phyloP scores from a whole-genome alignment of 1,140 invertebrate species.

The Scaptomyza graminum region DNA sequence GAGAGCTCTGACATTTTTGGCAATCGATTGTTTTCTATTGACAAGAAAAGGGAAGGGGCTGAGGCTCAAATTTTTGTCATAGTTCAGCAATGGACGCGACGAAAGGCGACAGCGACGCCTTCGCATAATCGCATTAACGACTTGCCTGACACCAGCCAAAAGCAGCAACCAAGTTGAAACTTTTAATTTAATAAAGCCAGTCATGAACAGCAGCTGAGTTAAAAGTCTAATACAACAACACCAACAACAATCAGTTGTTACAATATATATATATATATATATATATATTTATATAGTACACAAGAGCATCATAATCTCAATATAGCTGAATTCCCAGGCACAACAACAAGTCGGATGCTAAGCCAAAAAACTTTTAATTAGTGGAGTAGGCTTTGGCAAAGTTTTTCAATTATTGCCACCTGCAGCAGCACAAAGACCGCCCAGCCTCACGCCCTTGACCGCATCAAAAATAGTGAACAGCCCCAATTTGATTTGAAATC shows the following conservation, averaged over 20 bases:
- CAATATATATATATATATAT: slow-evolving; percentile 1
- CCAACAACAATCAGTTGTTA: slow-evolving; percentile 13
- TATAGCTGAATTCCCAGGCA: slow-evolving; percentile 60
- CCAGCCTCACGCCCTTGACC: slow-evolving; percentile 32
- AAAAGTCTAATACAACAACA: slow-evolving; percentile 13
- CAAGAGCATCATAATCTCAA: slow-evolving; percentile 43
- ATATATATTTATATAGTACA: not conserved
- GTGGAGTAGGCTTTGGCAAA: slow-evolving; percentile 58
- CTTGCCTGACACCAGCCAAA: slow-evolving; percentile 38
- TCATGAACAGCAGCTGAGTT: slow-evolving; percentile 43
- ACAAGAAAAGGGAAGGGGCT: not conserved
- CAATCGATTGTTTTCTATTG: slow-evolving; percentile 46
- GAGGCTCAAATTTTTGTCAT: slow-evolving; percentile 58
- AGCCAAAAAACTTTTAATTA: slow-evolving; percentile 75
- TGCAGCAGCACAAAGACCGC: too few relatives aligned
- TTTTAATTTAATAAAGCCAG: slow-evolving; percentile 74
- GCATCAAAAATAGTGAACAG: slow-evolving; percentile 26
- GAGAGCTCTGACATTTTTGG: not conserved
- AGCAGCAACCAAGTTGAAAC: slow-evolving; percentile 39
- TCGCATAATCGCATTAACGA: slow-evolving; percentile 67
- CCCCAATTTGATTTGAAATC: slow-evolving; percentile 74
- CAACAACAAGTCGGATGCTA: slow-evolving; percentile 53
- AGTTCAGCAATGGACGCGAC: slow-evolving; percentile 32
- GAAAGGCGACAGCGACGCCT: not conserved
- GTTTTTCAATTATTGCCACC: slow-evolving; percentile 82